These are phyloP conservation scores for Gobio gobio DNA, from an alignment of 2,113 vertebrate species.

Conservation along the genomic window DNA sequence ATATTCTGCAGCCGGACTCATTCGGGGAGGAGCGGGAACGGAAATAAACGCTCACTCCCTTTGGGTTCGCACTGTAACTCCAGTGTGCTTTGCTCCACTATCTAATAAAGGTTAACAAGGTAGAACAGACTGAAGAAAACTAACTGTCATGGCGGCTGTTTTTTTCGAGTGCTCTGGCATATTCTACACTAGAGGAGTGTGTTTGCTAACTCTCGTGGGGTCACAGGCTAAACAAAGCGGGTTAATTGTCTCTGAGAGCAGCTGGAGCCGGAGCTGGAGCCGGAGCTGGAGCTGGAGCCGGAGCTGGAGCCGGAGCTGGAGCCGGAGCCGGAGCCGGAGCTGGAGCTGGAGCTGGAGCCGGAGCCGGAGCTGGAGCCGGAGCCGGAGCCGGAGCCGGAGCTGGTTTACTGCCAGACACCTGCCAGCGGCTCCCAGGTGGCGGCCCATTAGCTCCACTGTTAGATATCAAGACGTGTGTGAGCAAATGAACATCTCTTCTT, in stretches of 20 bases:
- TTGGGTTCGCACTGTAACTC: background rate
- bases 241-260: constrained; percentile 61
- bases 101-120: constrained; percentile 32
- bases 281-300: background rate
- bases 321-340: no score
- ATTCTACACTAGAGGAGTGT: constrained; percentile 1
- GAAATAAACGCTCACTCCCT: background rate
- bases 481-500: background rate
- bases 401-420: constrained; percentile 61
- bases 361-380: background rate
- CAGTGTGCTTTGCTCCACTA: background rate
- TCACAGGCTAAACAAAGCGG: constrained; percentile 50
- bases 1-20: background rate
- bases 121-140: background rate
- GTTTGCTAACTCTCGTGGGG: constrained; percentile 29
- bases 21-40: background rate
- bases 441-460: background rate
- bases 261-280: constrained; percentile 60
- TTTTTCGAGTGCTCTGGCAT: background rate
- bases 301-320: background rate
- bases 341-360: no score
- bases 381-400: no score
- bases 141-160: background rate
- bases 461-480: background rate
- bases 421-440: constrained; percentile 34